Percentiles rank a stretch among this genome's conserved stretches.
Conservation (phyloP, 2,113 vertebrate species). For the Cavia aperea region DNA sequence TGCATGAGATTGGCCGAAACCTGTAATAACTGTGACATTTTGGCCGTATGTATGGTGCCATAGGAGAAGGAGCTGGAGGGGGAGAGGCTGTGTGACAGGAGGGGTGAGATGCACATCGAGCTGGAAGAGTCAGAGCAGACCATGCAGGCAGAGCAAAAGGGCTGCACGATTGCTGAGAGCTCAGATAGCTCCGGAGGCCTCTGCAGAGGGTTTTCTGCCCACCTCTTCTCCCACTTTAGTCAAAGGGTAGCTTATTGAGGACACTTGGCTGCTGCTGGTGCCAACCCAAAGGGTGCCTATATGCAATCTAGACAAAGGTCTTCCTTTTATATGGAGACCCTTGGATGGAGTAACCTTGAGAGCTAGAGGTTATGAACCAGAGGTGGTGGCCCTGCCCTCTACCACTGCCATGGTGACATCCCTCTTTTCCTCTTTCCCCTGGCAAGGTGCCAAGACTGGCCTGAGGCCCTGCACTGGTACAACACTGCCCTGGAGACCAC, state of each 20-base stretch:
- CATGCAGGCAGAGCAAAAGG: not conserved
- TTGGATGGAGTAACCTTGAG: not conserved
- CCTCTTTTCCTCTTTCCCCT: not conserved
- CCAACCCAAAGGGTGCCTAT: not conserved
- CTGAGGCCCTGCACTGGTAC: conserved; percentile 89
- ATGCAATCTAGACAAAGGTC: not conserved
- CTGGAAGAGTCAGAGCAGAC: not conserved
- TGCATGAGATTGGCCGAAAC: not conserved
- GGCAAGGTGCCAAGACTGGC: conserved; percentile 85
- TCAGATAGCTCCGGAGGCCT: not conserved
- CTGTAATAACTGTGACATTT: too few species aligned
- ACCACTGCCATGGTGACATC: not conserved
- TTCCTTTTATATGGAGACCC: not conserved
- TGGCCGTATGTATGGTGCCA: accelerated
- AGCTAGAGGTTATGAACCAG: accelerated
- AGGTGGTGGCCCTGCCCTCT: not conserved
- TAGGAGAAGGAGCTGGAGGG: not conserved
- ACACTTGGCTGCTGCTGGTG: not conserved
- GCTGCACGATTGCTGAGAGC: not conserved
- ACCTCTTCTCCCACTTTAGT: not conserved
- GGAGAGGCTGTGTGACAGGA: not conserved
- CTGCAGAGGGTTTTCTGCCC: not conserved
- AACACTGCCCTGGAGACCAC: conserved; percentile 84
- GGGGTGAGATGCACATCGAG: not conserved
- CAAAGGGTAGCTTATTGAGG: not conserved